A percentile compares a stretch with the other conserved stretches of the same genome.
Conservation (phyloP, 2,113 vertebrate genomes). For the Oncorhynchus tshawytscha region DNA sequence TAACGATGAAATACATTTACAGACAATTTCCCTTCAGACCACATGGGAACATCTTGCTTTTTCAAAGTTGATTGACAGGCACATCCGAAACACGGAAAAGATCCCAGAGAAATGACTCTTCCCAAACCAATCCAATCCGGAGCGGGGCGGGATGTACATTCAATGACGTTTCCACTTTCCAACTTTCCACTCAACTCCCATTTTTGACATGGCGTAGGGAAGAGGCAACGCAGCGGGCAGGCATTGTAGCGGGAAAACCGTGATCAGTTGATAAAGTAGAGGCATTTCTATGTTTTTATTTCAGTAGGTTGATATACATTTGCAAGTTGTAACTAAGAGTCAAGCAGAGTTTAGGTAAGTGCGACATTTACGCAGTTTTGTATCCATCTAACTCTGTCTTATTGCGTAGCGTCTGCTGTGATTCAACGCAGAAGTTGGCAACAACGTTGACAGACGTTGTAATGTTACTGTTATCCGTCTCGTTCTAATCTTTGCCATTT, state of each 20-base stretch:
- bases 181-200: constrained; percentile 33
- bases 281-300: background rate
- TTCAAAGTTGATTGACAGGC: background rate
- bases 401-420: background rate
- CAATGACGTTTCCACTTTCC: constrained; percentile 65
- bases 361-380: background rate
- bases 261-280: constrained; percentile 34
- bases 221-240: constrained; percentile 40
- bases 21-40: constrained; percentile 2
- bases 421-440: background rate
- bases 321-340: background rate
- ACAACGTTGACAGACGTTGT: background rate
- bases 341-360: constrained; percentile 46
- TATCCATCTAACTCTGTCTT: background rate
- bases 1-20: no score
- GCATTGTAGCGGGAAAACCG: constrained; percentile 20
- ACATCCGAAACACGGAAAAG: constrained; percentile 13
- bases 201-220: constrained; percentile 74
- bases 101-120: constrained; percentile 21
- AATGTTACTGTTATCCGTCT: background rate
- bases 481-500: background rate
- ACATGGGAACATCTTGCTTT: constrained; percentile 32
- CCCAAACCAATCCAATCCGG: constrained; percentile 35
- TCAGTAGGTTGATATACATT: background rate
- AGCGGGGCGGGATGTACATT: constrained; percentile 60